Evolutionary conservation across 2,888 invertebrate species (phyloP).

Genomic region (Drosophila nigritarsus): DNA sequence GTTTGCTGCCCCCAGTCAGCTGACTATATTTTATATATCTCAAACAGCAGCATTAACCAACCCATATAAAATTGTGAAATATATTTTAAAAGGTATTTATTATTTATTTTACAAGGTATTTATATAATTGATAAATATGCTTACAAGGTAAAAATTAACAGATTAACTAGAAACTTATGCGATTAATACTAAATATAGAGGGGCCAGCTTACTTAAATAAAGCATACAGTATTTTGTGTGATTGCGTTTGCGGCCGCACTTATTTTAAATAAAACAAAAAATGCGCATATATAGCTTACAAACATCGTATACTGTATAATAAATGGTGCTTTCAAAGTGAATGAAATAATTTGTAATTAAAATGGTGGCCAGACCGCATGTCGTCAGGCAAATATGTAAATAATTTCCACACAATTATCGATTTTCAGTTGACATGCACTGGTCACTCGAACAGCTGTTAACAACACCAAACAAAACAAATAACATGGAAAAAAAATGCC

Average conservation of each 20-base stretch:
- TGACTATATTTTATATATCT: not conserved
- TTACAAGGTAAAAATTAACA: not conserved
- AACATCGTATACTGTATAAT: not conserved
- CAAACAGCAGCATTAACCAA: not conserved
- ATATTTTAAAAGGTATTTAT: not conserved
- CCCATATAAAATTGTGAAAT: not conserved
- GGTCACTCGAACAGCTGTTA: slow-evolving; percentile 37
- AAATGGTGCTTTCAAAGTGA: not conserved
- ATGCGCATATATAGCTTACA: not conserved
- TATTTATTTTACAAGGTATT: not conserved
- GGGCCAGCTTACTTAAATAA: not conserved
- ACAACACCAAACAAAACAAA: slow-evolving; percentile 19
- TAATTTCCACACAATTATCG: slow-evolving; percentile 18
- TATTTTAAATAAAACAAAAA: not conserved
- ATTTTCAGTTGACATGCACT: not conserved
- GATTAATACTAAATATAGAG: not conserved
- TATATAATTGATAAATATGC: not conserved
- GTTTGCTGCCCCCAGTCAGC: not conserved
- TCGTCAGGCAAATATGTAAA: slow-evolving; percentile 41
- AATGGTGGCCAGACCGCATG: slow-evolving; percentile 3
- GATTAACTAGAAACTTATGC: not conserved
- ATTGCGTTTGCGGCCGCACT: not conserved
- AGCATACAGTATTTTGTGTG: not conserved
- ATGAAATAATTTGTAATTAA: not conserved
- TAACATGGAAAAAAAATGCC: slow-evolving; percentile 18